phyloP scores from a whole-genome alignment of 2,113 vertebrate genomes.

The Elephantulus edwardii region DNA sequence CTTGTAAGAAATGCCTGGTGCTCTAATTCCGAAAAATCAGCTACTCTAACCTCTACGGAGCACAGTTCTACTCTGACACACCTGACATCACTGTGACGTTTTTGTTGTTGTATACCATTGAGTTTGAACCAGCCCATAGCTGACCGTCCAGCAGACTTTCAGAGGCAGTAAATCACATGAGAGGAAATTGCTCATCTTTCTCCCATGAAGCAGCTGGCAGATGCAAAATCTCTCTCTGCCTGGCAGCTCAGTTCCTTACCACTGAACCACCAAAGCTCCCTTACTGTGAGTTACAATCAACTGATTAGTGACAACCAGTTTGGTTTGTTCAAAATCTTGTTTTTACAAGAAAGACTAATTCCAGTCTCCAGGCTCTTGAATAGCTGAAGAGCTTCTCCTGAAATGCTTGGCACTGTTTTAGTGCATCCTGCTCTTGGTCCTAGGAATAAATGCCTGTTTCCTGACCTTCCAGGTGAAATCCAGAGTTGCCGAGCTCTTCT shows the following conservation, averaged over 20 bases:
- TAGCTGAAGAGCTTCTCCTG: slow-evolving; percentile 31
- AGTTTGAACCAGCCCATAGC: too few relatives aligned
- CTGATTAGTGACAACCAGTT: background rate
- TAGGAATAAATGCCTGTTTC: background rate
- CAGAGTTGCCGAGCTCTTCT: background rate
- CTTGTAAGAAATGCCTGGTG: background rate
- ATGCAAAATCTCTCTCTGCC: too few relatives aligned
- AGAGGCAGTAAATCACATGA: too few relatives aligned
- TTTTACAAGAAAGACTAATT: background rate
- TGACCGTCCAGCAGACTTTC: too few relatives aligned
- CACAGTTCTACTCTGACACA: background rate
- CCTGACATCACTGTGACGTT: background rate
- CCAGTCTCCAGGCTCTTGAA: background rate
- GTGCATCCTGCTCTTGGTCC: background rate
- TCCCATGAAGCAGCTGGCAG: too few relatives aligned
- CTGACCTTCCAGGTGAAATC: slow-evolving; percentile 31
- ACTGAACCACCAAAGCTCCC: too few relatives aligned
- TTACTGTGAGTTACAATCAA: background rate
- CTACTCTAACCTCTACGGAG: background rate
- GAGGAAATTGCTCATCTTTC: too few relatives aligned
- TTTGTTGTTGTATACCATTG: too few relatives aligned
- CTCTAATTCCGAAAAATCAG: background rate
- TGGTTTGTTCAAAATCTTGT: background rate
- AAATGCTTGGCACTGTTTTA: background rate
- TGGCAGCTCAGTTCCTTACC: too few relatives aligned